Evolutionary conservation across 2,888 invertebrate genomes (phyloP), one percentile per base, ranked within the genome.

Genomic region (Cheilosia vulpina): DNA sequence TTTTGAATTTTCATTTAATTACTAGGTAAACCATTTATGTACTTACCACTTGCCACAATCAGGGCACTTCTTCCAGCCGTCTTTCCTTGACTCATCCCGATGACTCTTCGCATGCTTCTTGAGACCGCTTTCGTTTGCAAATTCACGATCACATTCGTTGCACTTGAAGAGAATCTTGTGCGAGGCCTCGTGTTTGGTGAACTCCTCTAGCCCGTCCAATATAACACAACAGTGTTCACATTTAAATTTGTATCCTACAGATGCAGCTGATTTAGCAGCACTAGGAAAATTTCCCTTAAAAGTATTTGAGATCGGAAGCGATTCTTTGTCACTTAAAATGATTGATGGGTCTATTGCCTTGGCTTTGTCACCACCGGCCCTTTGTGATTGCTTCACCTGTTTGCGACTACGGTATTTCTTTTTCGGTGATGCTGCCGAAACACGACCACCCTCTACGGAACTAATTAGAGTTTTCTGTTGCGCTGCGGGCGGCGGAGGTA

Each of bases 11-110:
- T 1, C 11, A 38, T 0, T 34, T 0, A 34, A 34, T 11, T 34
- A 34, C 9, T 6, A n/a, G n/a, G n/a, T n/a, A 7, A 1, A 27
- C 27, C 1, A 24, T 21, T 13, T 43, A 47, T 47, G 21, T 38
- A 24, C 90, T 89, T 89, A 92, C 92, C 91, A 91, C 87, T 92
- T 92, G 38, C 92, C 92, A 80, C 92, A 92, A 65, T 92, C 92
- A 0, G 91, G 91, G 76, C 92, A 92, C 79, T 92, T 91, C 71
- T 91, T 91, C 90, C 91, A 91, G n/a, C 90, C 90, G 75, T 91
- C 91, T 77, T 90, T 91, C 6, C 91, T 90, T 0, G 90, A 88
- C 73, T 90, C 91, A 31, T 88, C 88, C 27, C 91, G 90, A 87
- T 92, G 92, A 17, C 90, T 90, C 77, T 91, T 92, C 2, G 89